Conservation (phyloP, 2,797 vertebrate genomes). For the Sarcophilus harrisii region DNA sequence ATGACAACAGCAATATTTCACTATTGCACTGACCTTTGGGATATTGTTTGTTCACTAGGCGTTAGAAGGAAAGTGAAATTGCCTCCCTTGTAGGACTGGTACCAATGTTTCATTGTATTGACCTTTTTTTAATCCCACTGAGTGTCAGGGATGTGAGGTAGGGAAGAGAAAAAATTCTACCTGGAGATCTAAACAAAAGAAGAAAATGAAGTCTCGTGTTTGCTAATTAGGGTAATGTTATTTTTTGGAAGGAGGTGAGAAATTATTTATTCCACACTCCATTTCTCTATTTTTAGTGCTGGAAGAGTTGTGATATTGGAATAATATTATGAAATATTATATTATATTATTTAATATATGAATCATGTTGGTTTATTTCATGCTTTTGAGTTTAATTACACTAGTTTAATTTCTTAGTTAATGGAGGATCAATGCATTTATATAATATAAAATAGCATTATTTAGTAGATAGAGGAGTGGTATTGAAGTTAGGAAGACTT, state of each 20-base stretch:
- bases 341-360: not conserved
- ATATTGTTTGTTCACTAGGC: conserved; percentile 4
- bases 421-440: not conserved
- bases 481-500: not conserved
- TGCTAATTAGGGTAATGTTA: not conserved
- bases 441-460: not conserved
- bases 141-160: conserved; percentile 7
- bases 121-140: conserved; percentile 18
- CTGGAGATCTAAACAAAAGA: not conserved
- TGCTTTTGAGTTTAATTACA: not conserved
- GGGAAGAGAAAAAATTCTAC: not conserved
- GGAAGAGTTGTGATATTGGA: not conserved
- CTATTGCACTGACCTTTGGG: conserved; percentile 53
- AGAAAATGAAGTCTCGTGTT: not conserved
- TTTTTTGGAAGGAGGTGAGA: not conserved
- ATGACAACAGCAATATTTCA: conserved; percentile 65
- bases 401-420: not conserved
- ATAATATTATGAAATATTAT: not conserved
- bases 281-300: not conserved
- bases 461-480: not conserved
- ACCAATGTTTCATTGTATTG: conserved; percentile 29
- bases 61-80: conserved; percentile 33
- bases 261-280: not conserved
- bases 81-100: conserved; percentile 9
- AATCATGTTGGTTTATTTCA: not conserved